phyloP scores from a whole-genome alignment of 1,140 invertebrate genomes.

The Sitophilus oryzae region DNA sequence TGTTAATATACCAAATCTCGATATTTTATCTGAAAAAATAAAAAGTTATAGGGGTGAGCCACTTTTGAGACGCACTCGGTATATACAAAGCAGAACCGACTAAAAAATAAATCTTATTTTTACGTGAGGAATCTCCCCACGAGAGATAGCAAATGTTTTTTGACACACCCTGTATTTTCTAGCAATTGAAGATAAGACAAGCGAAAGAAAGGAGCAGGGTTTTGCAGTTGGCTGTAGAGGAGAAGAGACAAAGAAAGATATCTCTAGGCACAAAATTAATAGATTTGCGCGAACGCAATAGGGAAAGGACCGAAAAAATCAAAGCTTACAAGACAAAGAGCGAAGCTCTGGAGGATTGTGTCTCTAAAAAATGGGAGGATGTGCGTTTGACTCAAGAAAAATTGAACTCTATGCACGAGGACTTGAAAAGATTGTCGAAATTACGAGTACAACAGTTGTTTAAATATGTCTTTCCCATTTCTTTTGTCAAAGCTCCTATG shows the following conservation, averaged over 20 bases:
- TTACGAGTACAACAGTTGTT: constrained; percentile 62
- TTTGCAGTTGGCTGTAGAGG: background rate
- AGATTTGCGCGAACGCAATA: constrained; percentile 52
- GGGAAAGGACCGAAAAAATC: constrained; percentile 47
- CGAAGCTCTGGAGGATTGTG: constrained; percentile 48
- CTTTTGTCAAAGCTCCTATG: constrained; percentile 52
- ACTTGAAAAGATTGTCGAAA: constrained; percentile 57
- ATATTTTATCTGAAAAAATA: too few relatives aligned
- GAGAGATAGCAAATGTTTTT: too few relatives aligned
- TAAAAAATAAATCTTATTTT: too few relatives aligned
- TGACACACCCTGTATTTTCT: too few relatives aligned
- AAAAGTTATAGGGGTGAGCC: too few relatives aligned
- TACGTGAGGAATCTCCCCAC: too few relatives aligned
- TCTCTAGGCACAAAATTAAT: constrained; percentile 46
- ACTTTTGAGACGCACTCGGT: too few relatives aligned
- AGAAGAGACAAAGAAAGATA: constrained; percentile 41
- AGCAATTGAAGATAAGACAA: background rate
- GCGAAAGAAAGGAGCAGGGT: background rate
- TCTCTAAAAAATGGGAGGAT: constrained; percentile 48
- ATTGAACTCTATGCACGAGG: constrained; percentile 51
- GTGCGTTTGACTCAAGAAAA: constrained; percentile 49
- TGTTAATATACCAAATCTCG: too few relatives aligned
- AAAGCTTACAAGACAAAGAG: constrained; percentile 21
- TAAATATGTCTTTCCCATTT: constrained; percentile 72
- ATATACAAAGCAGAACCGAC: too few relatives aligned